These are phyloP conservation scores for Neoascia interrupta DNA, from an alignment of 2,888 invertebrate species.

Conservation along the genomic window DNA sequence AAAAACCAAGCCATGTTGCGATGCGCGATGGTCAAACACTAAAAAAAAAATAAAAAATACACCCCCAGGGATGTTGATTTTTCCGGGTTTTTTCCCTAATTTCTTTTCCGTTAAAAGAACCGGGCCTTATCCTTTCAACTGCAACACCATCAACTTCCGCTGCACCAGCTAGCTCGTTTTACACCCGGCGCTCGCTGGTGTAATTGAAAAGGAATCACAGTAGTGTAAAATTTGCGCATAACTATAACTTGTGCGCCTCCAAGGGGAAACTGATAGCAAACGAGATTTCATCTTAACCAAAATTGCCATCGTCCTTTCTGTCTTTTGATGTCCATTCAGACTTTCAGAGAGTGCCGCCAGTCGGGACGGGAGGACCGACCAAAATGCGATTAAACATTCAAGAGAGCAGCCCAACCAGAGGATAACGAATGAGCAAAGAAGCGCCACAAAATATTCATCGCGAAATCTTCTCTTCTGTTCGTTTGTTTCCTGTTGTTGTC, in stretches of 20 bases:
- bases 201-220: slow-evolving; percentile 67
- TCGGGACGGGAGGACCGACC: slow-evolving; percentile 11
- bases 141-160: slow-evolving; percentile 47
- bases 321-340: slow-evolving; percentile 17
- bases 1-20: too few relatives aligned
- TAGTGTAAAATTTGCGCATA: slow-evolving; percentile 58
- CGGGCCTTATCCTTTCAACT: slow-evolving; percentile 34
- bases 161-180: slow-evolving; percentile 4
- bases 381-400: slow-evolving; percentile 63
- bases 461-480: slow-evolving; percentile 57
- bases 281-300: slow-evolving; percentile 51
- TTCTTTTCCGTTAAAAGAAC: not conserved
- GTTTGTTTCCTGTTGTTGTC: slow-evolving; percentile 57
- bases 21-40: slow-evolving; percentile 21
- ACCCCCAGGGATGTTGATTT: slow-evolving; percentile 47
- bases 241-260: slow-evolving; percentile 44
- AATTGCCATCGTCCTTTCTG: slow-evolving; percentile 29
- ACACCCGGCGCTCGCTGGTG: slow-evolving; percentile 9
- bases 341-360: not conserved
- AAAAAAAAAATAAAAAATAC: not conserved
- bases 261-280: slow-evolving; percentile 44
- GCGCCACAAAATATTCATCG: slow-evolving; percentile 46
- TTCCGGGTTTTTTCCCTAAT: slow-evolving; percentile 14
- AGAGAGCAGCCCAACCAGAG: slow-evolving; percentile 12
- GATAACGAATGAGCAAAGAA: slow-evolving; percentile 35